phyloP scores from a whole-genome alignment of 2,113 vertebrate species.

The Tricholaema leucomelas region DNA sequence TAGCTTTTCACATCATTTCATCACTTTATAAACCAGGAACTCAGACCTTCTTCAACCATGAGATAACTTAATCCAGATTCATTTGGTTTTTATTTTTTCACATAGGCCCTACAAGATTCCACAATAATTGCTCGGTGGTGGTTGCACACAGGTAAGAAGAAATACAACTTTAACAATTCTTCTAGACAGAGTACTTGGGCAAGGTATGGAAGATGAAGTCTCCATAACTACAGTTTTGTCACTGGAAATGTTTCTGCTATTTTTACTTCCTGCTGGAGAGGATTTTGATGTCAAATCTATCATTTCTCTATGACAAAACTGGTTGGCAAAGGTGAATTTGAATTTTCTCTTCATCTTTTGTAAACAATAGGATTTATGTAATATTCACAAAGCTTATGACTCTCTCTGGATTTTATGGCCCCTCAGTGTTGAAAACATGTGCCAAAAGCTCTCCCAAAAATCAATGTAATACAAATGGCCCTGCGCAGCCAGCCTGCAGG shows the following conservation, averaged over 20 bases:
- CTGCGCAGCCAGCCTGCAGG: neutral
- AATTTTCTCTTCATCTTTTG: neutral
- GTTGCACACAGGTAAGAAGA: neutral
- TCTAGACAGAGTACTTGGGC: neutral
- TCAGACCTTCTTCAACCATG: neutral
- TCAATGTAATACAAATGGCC: neutral
- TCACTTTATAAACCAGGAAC: neutral
- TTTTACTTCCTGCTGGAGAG: neutral
- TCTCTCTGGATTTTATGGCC: neutral
- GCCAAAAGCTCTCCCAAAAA: conserved; percentile 24
- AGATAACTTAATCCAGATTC: neutral
- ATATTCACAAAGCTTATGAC: neutral
- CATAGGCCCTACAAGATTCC: neutral
- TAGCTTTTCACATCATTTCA: neutral
- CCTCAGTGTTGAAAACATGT: neutral
- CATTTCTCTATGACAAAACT: neutral
- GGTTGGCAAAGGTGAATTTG: neutral
- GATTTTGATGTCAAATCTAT: neutral
- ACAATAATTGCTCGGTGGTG: neutral
- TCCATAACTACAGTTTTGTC: neutral
- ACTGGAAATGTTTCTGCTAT: neutral
- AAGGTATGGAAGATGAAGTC: neutral
- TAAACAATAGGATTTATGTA: neutral
- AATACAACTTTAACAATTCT: neutral
- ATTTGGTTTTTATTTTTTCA: neutral